These are phyloP conservation scores for Diaprepes abbreviatus DNA, from an alignment of 2,888 invertebrate genomes.

Conservation along the genomic window DNA sequence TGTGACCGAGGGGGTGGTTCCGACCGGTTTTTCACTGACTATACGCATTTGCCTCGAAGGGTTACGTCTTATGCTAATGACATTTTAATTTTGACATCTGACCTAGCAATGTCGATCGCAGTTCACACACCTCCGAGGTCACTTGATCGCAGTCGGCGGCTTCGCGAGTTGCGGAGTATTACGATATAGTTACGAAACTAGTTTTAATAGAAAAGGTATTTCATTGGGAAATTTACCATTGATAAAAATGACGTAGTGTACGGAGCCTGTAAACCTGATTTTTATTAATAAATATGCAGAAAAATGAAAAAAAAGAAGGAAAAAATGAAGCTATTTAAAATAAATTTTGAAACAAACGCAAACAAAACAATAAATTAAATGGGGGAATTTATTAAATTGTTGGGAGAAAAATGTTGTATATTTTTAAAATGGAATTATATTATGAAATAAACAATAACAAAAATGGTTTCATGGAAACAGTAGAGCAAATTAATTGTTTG, in stretches of 20 bases:
- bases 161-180: neutral
- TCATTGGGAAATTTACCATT: slow-evolving; percentile 18
- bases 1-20: slow-evolving; percentile 12
- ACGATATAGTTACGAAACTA: slow-evolving; percentile 13
- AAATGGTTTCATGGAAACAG: too few relatives aligned
- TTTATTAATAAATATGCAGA: neutral
- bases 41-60: slow-evolving; percentile 11
- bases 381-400: too few relatives aligned
- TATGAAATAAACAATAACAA: too few relatives aligned
- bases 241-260: neutral
- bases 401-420: too few relatives aligned
- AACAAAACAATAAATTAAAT: neutral
- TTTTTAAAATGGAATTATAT: too few relatives aligned
- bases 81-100: slow-evolving; percentile 28
- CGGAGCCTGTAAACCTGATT: neutral
- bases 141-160: neutral
- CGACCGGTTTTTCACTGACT: slow-evolving; percentile 26
- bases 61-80: slow-evolving; percentile 28
- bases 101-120: slow-evolving; percentile 30
- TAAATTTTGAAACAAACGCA: neutral
- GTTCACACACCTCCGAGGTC: slow-evolving; percentile 26
- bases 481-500: too few relatives aligned
- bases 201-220: slow-evolving; percentile 17
- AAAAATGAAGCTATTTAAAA: neutral
- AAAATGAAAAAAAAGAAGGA: neutral